Base-by-base conservation (phyloP, 2,888 invertebrate species). In the Lepetodrilus schrolli region DNA sequence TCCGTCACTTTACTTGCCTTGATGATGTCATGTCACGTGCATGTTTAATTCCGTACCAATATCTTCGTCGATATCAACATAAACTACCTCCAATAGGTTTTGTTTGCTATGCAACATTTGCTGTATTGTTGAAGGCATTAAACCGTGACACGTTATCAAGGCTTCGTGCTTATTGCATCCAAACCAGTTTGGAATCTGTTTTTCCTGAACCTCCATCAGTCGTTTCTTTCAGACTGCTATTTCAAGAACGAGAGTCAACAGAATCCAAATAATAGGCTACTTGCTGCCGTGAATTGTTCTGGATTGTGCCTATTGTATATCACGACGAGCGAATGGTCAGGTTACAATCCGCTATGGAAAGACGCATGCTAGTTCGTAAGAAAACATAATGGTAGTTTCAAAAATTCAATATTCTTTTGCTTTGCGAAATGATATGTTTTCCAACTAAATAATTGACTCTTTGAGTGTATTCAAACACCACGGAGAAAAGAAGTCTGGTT, bases 331-430 rank as follows among this genome's bases (percentile, higher is more conserved):
- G 26, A 30, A 30, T 58, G 30, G 30, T 58, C 58, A 23, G 58
- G 34, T 58, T 58, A 30, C 58, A 58, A 30, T 58, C 34, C 34
- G 26, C 30, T 34, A 30, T 58, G 58, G 30, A 26, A 26, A 58
- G 26, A 58, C 26, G 30, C 58, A 58, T 58, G 58, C 26, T 58
- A 17, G 58, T 58, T 58, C 34, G 58, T 58, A 58, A 58, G 58
- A 58, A 58, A 58, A 23, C 23, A 58, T 23, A 34, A 58, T 20
- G 48, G 48, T 20, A 17, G 21, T 48, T 20, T 20, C 48, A 48
- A n/a, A n/a, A 30, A 58, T 58, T 30, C 58, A 30, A 58, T 58
- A 58, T 58, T 58, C 58, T 58, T 58, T 58, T 43, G 43, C 30
- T 30, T 58, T 30, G 30, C 17, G 34, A 17, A 58, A 58, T 58